phyloP scores from a whole-genome alignment of 2,113 vertebrate genomes.

The Phalacrocorax pelagicus region DNA sequence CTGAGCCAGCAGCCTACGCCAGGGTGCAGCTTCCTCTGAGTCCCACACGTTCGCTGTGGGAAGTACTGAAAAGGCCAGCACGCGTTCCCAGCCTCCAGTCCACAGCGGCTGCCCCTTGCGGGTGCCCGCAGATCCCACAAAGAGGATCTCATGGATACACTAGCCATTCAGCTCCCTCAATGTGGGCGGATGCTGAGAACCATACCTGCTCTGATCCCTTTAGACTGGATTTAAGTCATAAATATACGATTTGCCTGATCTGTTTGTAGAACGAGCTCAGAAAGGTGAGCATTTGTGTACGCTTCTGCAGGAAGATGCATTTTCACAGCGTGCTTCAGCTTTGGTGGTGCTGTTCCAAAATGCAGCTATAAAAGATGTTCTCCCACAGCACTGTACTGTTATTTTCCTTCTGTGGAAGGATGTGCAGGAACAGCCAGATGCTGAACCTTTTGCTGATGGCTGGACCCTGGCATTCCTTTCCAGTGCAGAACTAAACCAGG shows the following conservation, averaged over 20 bases:
- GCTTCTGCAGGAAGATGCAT: background rate
- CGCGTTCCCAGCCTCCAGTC: accelerated
- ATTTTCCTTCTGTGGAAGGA: background rate
- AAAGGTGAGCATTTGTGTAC: background rate
- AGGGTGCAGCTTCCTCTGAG: background rate
- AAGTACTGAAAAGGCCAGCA: background rate
- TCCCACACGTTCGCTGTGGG: accelerated
- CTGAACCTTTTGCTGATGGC: background rate
- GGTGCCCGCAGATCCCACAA: accelerated
- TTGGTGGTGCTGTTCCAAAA: background rate
- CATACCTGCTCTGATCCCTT: background rate
- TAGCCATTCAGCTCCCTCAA: background rate
- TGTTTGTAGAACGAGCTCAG: background rate
- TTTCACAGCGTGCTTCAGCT: background rate
- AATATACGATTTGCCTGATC: background rate
- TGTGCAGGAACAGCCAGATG: background rate
- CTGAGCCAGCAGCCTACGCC: background rate
- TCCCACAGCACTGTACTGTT: background rate
- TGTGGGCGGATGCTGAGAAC: background rate
- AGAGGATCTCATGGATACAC: background rate
- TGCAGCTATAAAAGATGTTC: background rate
- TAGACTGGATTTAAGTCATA: background rate
- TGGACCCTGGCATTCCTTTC: background rate
- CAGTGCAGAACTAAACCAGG: background rate
- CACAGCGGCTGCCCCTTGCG: background rate